Evolutionary conservation across 2,888 invertebrate genomes (phyloP), one percentile per base, ranked within the genome.

Genomic region (Caenorhabditis auriculariae): DNA sequence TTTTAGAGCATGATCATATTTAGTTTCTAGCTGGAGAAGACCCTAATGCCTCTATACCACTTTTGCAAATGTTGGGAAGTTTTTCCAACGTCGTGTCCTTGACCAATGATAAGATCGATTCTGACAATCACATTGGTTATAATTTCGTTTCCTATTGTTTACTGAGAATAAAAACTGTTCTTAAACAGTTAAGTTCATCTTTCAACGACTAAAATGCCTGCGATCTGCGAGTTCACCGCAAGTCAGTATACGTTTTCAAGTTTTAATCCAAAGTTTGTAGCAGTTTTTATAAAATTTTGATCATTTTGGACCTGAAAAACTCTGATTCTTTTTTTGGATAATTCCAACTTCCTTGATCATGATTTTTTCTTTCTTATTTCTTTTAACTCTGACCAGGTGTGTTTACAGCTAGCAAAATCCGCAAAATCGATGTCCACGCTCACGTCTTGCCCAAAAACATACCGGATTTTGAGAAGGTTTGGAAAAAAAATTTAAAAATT

Each of bases 341-440:
- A 6, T 38, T 6, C 38, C 38, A 3, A 6, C 38, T 38, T 38
- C 17, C 6, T 17, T 19, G 17, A 38, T 4, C 17, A 4, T 3
- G 17, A 19, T 38, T 3, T 6, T 38, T 38, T 38, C 21, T 6
- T 38, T 38, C 38, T 38, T 38, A 4, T 38, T 38, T 17, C 6
- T 21, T 4, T 21, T 35, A 38, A 19, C 21, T 6, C 17, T 17
- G 19, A 26, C 1, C 19, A 0, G 17, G 27, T 12, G 42, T 41
- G 15, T 12, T 60, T 69, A 51, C 41, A 70, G 71, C 55, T 4
- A 58, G 54, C 2, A 48, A 60, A 21, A 45, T 53, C 6, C 64
- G 68, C 2, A 86, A 86, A 75, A 82, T 86, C 41, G 86, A 86
- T 69, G 75, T 87, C 4, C 86, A 86, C 69, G 84, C 83, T 21